Percentiles rank a stretch among this genome's conserved stretches.
These are phyloP conservation scores for Aporophyla lueneburgensis DNA, from an alignment of 2,888 invertebrate genomes.

Conservation along the genomic window DNA sequence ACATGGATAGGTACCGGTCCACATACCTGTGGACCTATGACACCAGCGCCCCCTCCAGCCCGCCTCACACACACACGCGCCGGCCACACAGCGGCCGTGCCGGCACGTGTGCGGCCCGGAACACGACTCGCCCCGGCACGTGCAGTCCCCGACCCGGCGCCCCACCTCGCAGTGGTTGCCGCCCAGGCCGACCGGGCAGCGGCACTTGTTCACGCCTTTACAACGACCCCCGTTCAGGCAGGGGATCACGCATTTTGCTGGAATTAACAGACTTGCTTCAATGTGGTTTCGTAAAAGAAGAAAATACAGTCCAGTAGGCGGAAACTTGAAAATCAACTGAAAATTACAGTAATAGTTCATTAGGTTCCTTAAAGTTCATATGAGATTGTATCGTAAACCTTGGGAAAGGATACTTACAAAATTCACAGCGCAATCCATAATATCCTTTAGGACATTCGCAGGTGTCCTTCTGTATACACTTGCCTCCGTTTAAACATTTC, in stretches of 20 bases:
- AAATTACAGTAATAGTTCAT: not conserved
- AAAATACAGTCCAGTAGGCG: not conserved
- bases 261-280: conserved; percentile 22
- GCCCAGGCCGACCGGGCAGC: conserved; percentile 95
- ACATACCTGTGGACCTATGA: conserved; percentile 92
- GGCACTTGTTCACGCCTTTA: conserved; percentile 96
- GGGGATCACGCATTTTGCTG: conserved; percentile 97
- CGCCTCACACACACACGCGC: conserved; percentile 94
- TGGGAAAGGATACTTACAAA: conserved; percentile 92
- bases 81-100: conserved; percentile 94
- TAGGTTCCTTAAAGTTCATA: too few relatives aligned
- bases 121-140: conserved; percentile 93
- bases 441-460: conserved; percentile 98
- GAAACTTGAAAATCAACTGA: not conserved
- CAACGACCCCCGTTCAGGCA: conserved; percentile 98
- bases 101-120: conserved; percentile 94
- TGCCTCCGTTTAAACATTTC: conserved; percentile 98
- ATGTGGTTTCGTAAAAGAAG: not conserved
- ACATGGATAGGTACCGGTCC: not conserved
- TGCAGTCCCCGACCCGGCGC: conserved; percentile 93
- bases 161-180: conserved; percentile 98
- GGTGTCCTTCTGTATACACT: conserved; percentile 98
- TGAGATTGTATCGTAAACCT: too few relatives aligned
- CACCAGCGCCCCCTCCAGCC: conserved; percentile 96
- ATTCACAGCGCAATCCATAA: conserved; percentile 97